These are phyloP conservation scores for Pterophyllum scalare DNA, from an alignment of 2,113 vertebrate species.

Conservation along the genomic window DNA sequence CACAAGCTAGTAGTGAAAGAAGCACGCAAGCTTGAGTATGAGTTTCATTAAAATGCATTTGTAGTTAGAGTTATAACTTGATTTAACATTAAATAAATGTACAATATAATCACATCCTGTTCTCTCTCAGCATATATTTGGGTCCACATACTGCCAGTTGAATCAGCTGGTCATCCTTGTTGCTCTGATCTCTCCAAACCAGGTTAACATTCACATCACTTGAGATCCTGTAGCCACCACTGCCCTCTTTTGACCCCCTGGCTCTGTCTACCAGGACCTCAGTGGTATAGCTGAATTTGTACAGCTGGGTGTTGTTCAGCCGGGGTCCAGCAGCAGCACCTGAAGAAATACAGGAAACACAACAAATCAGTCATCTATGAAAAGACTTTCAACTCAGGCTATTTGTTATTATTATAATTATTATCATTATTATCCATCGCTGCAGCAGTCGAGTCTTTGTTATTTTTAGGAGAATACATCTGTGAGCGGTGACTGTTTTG, in stretches of 20 bases:
- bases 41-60: background rate
- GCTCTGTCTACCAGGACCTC: constrained; percentile 87
- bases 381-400: background rate
- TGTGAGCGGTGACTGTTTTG: background rate
- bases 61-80: background rate
- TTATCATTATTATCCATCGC: background rate
- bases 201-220: constrained; percentile 86
- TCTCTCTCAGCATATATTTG: background rate
- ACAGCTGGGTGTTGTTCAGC: constrained; percentile 90
- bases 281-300: constrained; percentile 89
- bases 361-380: background rate
- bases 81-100: background rate
- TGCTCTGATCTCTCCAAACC: constrained; percentile 91
- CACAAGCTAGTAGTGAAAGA: background rate
- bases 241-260: constrained; percentile 80
- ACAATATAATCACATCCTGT: background rate
- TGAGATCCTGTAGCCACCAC: constrained; percentile 86
- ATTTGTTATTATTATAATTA: background rate
- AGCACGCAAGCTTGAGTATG: background rate
- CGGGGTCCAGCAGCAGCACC: constrained; percentile 88
- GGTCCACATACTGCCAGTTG: constrained; percentile 81
- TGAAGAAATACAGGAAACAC: constrained; percentile 77
- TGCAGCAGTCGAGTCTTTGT: background rate
- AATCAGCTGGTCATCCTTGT: constrained; percentile 90
- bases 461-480: background rate